phyloP scores from a whole-genome alignment of 2,797 vertebrate genomes.

The Acipenser transmontanus region DNA sequence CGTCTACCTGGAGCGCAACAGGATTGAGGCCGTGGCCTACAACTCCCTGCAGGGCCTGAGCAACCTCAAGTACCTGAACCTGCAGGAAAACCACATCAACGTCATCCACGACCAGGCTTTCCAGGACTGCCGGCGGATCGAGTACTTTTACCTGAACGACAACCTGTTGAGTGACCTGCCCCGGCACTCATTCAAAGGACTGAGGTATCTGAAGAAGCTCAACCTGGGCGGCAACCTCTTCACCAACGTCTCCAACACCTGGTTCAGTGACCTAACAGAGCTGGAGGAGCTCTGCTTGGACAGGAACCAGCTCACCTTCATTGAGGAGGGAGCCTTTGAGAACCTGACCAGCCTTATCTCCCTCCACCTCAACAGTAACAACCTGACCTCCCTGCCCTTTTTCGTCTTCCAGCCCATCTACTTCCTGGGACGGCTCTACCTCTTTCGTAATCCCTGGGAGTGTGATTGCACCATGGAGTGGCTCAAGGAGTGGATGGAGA shows the following conservation, averaged over 20 bases:
- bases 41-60: slow-evolving; percentile 80
- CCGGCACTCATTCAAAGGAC: slow-evolving; percentile 69
- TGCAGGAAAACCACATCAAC: slow-evolving; percentile 88
- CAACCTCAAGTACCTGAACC: slow-evolving; percentile 76
- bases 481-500: slow-evolving; percentile 92
- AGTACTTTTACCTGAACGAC: slow-evolving; percentile 91
- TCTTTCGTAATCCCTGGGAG: slow-evolving; percentile 92
- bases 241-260: slow-evolving; percentile 70
- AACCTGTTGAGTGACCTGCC: slow-evolving; percentile 76
- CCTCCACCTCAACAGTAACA: slow-evolving; percentile 91
- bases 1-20: slow-evolving; percentile 82
- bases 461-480: slow-evolving; percentile 86
- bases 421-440: slow-evolving; percentile 82
- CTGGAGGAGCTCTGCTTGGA: slow-evolving; percentile 90
- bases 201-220: slow-evolving; percentile 77
- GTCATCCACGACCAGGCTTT: slow-evolving; percentile 82
- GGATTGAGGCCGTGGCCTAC: slow-evolving; percentile 89
- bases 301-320: slow-evolving; percentile 75
- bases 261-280: slow-evolving; percentile 82
- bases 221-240: slow-evolving; percentile 85
- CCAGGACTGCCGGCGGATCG: slow-evolving; percentile 74
- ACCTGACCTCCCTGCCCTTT: slow-evolving; percentile 75
- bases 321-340: slow-evolving; percentile 86
- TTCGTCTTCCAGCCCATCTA: slow-evolving; percentile 85
- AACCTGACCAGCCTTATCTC: slow-evolving; percentile 89